Percentiles rank a stretch among this genome's conserved stretches.
Evolutionary conservation across 2,113 vertebrate genomes (phyloP).

Genomic region (Phyllostomus hastatus): DNA sequence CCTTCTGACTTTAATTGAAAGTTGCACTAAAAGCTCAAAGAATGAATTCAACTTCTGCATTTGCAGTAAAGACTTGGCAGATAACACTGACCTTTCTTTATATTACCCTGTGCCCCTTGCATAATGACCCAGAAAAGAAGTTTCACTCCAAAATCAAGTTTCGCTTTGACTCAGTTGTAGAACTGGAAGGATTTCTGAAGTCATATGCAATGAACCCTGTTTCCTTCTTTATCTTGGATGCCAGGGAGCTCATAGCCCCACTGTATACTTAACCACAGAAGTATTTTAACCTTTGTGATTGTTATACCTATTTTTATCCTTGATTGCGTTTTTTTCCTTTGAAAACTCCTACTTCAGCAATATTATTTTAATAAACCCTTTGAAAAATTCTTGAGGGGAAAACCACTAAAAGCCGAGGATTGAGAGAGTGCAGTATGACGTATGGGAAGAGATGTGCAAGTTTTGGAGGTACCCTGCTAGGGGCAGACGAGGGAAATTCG

Average conservation of each 20-base stretch:
- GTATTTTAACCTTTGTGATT: not conserved
- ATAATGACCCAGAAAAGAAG: not conserved
- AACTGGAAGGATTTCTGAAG: not conserved
- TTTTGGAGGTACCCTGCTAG: not conserved
- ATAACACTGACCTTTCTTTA: conserved; percentile 29
- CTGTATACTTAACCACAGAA: not conserved
- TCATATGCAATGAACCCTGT: not conserved
- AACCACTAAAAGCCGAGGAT: not conserved
- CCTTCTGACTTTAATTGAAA: conserved; percentile 42
- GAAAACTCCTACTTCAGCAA: not conserved
- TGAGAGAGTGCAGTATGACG: not conserved
- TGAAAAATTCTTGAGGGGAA: not conserved
- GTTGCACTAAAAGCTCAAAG: conserved; percentile 5
- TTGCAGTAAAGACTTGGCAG: conserved; percentile 38
- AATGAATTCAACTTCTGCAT: conserved; percentile 7
- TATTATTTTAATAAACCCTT: not conserved
- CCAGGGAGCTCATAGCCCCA: not conserved
- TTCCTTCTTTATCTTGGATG: conserved; percentile 9
- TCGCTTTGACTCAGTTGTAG: not conserved
- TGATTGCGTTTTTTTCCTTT: not conserved
- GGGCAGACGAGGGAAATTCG: not conserved
- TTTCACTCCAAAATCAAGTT: not conserved
- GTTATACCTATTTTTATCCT: not conserved
- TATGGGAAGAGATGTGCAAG: not conserved
- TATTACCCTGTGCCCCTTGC: not conserved